These are phyloP conservation scores for Xylocampa areola DNA, from an alignment of 2,888 invertebrate genomes.

Conservation along the genomic window DNA sequence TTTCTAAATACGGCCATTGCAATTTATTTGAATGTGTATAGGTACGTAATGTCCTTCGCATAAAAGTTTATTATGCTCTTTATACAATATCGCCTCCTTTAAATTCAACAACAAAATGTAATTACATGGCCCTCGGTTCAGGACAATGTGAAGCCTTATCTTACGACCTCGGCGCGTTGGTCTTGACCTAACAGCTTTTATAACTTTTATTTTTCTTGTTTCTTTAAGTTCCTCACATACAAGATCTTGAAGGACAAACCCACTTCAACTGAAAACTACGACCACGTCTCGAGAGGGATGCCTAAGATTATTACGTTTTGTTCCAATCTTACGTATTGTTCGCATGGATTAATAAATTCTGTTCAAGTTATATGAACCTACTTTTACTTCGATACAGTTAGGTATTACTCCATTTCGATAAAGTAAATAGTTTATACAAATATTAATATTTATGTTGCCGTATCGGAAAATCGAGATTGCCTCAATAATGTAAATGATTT, in stretches of 20 bases:
- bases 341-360: slow-evolving; percentile 28
- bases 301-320: slow-evolving; percentile 3
- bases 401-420: slow-evolving; percentile 12
- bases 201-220: slow-evolving; percentile 27
- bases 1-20: slow-evolving; percentile 47
- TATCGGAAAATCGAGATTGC: slow-evolving; percentile 62
- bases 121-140: slow-evolving; percentile 56
- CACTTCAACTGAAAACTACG: slow-evolving; percentile 24
- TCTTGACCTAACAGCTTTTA: slow-evolving; percentile 22
- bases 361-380: slow-evolving; percentile 15
- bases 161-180: slow-evolving; percentile 8
- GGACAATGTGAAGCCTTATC: slow-evolving; percentile 51
- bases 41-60: slow-evolving; percentile 42
- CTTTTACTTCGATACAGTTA: no score
- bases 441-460: slow-evolving; percentile 52
- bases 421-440: slow-evolving; percentile 42
- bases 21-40: slow-evolving; percentile 58
- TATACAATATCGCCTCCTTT: slow-evolving; percentile 44
- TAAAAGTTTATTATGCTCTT: slow-evolving; percentile 62
- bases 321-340: slow-evolving; percentile 14
- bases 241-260: slow-evolving; percentile 11
- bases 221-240: slow-evolving; percentile 12
- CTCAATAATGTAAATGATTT: slow-evolving; percentile 66
- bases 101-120: slow-evolving; percentile 62
- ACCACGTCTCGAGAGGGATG: slow-evolving; percentile 10